Evolutionary conservation across 2,113 vertebrate genomes (phyloP), one percentile per base, ranked within the genome.

Genomic region (Pavo muticus): DNA sequence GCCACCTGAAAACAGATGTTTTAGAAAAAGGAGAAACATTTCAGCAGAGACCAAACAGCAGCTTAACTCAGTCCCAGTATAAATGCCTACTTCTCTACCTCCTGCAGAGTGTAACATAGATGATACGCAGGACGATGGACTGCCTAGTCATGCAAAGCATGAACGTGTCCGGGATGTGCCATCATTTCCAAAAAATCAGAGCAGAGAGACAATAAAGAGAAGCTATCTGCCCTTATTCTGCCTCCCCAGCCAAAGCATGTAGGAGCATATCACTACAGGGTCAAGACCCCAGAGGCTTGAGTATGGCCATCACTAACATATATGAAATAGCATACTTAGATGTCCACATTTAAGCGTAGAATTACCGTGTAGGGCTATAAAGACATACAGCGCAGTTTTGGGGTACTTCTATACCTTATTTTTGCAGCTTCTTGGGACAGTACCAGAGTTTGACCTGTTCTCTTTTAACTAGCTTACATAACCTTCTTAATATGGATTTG

Each of bases 191-290:
- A 84, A 64, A 95, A 65, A 52, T 59, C 24, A 30, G 23, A 45
- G 40, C 21, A 85, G 29, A 82, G 14, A 50, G 40, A 21, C 16
- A 70, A n/a, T 30, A 29, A 77, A 57, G 81, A 72, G 25, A 50
- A 19, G 9, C 69, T 86, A 74, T 71, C 56, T 74, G 25, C 14
- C 61, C 5, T 47, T 35, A 1, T 60, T 84, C 32, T 69, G 35
- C 30, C 4, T 60, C 23, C 69, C 32, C 10, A 9, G 14, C 14
- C 9, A 23, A 86, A 65, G 10, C 45, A 37, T 0, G 0, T 1
- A 11, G 20, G 67, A 82, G 30, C 30, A n/a, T 1, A 5, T 40
- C 71, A 6, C n/a, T 61, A 11, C 18, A 37, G 42, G 40, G 10
- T 42, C 20, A 65, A 30, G 24, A 88, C 27, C 45, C 29, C 30